These are phyloP conservation scores for Hypolimnas misippus DNA, from an alignment of 2,888 invertebrate species.

Conservation along the genomic window DNA sequence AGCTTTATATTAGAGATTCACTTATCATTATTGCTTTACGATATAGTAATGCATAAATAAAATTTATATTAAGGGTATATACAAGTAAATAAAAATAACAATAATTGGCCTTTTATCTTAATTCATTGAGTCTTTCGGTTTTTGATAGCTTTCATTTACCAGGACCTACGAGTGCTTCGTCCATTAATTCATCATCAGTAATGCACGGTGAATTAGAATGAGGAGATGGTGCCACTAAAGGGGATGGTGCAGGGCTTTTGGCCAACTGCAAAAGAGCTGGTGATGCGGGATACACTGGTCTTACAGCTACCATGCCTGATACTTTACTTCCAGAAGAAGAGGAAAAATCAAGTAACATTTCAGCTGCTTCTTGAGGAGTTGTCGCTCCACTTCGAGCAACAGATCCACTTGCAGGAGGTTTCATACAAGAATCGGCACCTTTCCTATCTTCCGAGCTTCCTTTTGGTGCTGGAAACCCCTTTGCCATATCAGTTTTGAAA, in stretches of 20 bases:
- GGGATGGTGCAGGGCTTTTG: constrained; percentile 90
- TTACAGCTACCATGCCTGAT: constrained; percentile 80
- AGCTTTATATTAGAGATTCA: not conserved
- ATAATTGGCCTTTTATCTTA: constrained; percentile 11
- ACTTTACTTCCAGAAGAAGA: constrained; percentile 83
- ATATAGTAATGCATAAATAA: constrained; percentile 17
- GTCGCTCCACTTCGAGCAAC: constrained; percentile 75
- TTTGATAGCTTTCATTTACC: constrained; percentile 84
- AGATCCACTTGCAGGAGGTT: constrained; percentile 73
- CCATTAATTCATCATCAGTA: constrained; percentile 95
- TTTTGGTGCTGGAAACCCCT: constrained; percentile 76
- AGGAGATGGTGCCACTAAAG: constrained; percentile 87
- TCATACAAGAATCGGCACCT: constrained; percentile 77
- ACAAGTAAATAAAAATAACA: constrained; percentile 6
- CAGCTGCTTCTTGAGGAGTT: constrained; percentile 85
- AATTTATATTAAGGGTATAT: not conserved
- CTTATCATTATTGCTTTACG: constrained; percentile 9
- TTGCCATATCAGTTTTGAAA: constrained; percentile 76
- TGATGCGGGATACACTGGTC: constrained; percentile 84
- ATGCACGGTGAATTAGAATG: constrained; percentile 90
- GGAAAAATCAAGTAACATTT: constrained; percentile 87
- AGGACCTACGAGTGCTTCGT: constrained; percentile 92
- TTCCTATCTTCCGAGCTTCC: constrained; percentile 75
- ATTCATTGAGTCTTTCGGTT: constrained; percentile 3
- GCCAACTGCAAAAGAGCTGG: constrained; percentile 90